These are phyloP conservation scores for Astyanax mexicanus DNA, from an alignment of 2,797 vertebrate genomes.

Conservation along the genomic window DNA sequence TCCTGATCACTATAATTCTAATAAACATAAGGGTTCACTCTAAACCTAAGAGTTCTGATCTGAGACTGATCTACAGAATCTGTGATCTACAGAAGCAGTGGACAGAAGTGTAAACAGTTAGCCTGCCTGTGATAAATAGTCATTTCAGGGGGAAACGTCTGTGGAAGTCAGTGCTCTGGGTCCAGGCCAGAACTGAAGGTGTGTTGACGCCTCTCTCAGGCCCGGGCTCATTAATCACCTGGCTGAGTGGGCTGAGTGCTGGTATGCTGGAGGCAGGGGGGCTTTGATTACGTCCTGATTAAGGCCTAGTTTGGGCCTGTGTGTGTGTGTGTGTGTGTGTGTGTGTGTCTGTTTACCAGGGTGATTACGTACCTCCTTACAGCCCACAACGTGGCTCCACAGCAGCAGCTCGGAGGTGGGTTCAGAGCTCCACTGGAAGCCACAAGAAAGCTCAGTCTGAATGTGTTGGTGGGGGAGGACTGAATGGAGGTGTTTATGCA, in stretches of 20 bases:
- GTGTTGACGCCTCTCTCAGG: conserved; percentile 54
- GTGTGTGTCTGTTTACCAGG: conserved; percentile 53
- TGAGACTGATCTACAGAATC: not conserved
- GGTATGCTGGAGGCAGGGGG: conserved; percentile 57
- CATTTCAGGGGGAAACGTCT: not conserved
- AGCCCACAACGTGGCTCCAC: conserved; percentile 52
- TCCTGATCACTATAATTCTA: not conserved
- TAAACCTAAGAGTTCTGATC: too few species aligned
- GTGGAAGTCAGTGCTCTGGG: not conserved
- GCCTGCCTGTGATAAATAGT: not conserved
- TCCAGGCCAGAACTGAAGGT: not conserved
- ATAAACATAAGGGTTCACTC: not conserved
- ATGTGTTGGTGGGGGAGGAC: conserved; percentile 9
- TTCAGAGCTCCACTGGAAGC: conserved; percentile 48
- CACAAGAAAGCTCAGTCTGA: conserved; percentile 35
- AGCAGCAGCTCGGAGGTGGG: conserved; percentile 31
- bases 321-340: conserved; percentile 49
- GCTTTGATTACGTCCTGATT: conserved; percentile 67
- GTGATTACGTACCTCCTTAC: conserved; percentile 51
- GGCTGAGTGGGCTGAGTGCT: conserved; percentile 63
- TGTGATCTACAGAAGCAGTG: not conserved
- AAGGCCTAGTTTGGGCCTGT: conserved; percentile 39
- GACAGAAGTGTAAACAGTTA: not conserved
- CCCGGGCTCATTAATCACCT: conserved; percentile 74
- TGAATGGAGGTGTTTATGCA: conserved; percentile 25